phyloP scores from a whole-genome alignment of 2,888 invertebrate species.

The Cerastis leucographa region DNA sequence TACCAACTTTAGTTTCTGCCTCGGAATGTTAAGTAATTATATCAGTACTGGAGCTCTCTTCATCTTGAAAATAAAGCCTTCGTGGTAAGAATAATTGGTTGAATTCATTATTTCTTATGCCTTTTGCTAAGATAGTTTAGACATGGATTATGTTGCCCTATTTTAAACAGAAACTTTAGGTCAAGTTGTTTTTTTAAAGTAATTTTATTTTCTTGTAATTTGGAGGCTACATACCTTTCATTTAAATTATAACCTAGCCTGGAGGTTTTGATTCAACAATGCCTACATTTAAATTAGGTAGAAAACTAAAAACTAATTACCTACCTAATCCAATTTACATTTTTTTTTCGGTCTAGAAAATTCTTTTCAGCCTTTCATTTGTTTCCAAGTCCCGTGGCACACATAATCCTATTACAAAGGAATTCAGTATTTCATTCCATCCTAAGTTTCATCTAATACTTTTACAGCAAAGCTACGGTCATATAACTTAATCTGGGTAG shows the following conservation, averaged over 20 bases:
- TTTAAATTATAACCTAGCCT: constrained; percentile 1
- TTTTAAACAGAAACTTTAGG: background rate
- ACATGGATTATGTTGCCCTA: background rate
- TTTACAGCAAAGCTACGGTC: constrained; percentile 25
- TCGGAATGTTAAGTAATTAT: constrained; percentile 29
- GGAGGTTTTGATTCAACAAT: background rate
- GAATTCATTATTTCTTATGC: background rate
- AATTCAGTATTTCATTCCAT: background rate
- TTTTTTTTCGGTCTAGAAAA: constrained; percentile 8
- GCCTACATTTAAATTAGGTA: constrained; percentile 5
- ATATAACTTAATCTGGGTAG: constrained; percentile 44
- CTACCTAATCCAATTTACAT: background rate
- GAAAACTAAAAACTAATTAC: constrained; percentile 9
- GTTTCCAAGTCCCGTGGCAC: background rate
- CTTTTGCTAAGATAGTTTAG: background rate
- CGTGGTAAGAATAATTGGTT: background rate
- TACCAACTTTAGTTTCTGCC: constrained; percentile 14
- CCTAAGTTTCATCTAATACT: constrained; percentile 19
- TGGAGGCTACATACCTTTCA: background rate
- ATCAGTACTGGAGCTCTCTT: constrained; percentile 21
- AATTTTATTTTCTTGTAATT: background rate
- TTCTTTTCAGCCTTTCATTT: constrained; percentile 2
- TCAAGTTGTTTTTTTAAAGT: background rate
- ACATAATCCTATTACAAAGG: constrained; percentile 7
- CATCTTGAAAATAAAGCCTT: constrained; percentile 27